Evolutionary conservation across 2,797 vertebrate species (phyloP), one percentile per base, ranked within the genome.

Genomic region (Poecilia picta): DNA sequence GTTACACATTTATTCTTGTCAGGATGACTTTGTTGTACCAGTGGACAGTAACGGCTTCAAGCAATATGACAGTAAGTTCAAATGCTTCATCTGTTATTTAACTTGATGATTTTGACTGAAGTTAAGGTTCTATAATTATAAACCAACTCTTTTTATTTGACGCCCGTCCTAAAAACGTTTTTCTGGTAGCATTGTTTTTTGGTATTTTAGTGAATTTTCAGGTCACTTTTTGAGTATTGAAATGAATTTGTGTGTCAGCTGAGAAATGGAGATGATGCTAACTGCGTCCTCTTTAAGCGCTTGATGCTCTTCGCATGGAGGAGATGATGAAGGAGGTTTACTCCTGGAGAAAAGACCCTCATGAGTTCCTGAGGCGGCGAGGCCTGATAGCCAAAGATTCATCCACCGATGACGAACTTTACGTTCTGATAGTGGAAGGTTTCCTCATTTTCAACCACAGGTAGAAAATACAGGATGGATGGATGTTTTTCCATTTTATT

Each of bases 401-500:
- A n/a, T 55, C 75, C 0, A 5, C 16, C 31, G 1, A 85, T 23
- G 80, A 91, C 0, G 88, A 92, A 23, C 81, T 95, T 75, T 92
- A 90, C 80, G 91, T 97, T 90, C 95, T 99, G 87, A 96, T 99
- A 82, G 95, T 98, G 39, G 98, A 99, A 93, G 98, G 98, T 51
- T 99, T 99, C 92, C 97, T 99, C 66, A 97, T 99, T 84, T 99
- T 97, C 90, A 97, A 97, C 91, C 94, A 98, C 86, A 95, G 96
- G 98, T 98, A 97, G 93, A 18, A 51, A 11, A 41, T 51, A 4
- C 20, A 1, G 2, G 10, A 23, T 20, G 71, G n/a, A 72, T 45
- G 11, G 8, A n/a, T 64, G 31, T 25, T 41, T 64, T 36, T 41
- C 10, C 10, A 68, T 36, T 72, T 72, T 47, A 10, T 23, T 66